Evolutionary conservation across 2,797 vertebrate species (phyloP), one percentile per base, ranked within the genome.

Genomic region (Enteromius mattozi): DNA sequence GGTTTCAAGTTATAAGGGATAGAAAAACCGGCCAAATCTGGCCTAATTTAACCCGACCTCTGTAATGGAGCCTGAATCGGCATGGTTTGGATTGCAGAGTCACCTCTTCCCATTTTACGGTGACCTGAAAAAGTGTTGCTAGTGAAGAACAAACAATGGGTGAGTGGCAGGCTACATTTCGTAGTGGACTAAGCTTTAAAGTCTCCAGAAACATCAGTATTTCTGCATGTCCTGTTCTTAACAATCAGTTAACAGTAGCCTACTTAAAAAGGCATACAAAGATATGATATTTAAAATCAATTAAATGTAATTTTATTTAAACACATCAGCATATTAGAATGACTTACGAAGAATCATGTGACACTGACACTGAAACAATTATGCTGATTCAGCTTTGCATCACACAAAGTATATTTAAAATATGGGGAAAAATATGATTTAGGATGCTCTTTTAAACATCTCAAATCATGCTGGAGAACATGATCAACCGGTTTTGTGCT

Each of bases 41-140:
- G 92, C 91, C 91, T 91, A 89, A 90, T 86, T 87, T 78, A 93
- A 94, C 89, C 88, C 6, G 91, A 94, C 93, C 92, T 89, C 84
- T 89, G 93, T 94, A 93, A 94, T 88, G 9, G 91, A 93, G 88
- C 89, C 86, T 45, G 81, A 30, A 66, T 66, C 24, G 16, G 33
- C 61, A 69, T 1, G 82, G 82, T 59, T 77, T 83, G 72, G 47
- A 77, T 83, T 83, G 19, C 81, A 88, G 74, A 87, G 87, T 40
- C 89, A 68, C 35, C 49, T 42, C 87, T 90, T 90, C 86, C 86
- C 86, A 37, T 76, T 80, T 45, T 81, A 66, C 45, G 0, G 6
- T 75, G 70, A 75, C 61, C 79, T 82, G 65, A 79, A 81, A 81
- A 72, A 65, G 77, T 82, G 90, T 84, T 91, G 87, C 88, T 89